These are phyloP conservation scores for Drosophila nigricruria DNA, from an alignment of 2,888 invertebrate genomes.

Conservation along the genomic window DNA sequence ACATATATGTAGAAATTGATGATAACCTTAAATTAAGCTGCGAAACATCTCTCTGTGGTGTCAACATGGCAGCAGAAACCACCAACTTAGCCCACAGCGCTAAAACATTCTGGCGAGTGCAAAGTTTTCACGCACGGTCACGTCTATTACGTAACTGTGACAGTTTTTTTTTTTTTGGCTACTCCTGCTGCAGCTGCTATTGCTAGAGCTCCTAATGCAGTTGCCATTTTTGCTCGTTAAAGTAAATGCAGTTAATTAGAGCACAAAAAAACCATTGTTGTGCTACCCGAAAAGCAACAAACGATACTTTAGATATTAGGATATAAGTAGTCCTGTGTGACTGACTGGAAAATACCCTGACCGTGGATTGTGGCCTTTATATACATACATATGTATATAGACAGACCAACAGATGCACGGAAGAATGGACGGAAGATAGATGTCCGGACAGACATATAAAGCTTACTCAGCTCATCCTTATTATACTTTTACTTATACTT, in stretches of 20 bases:
- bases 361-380: too few relatives aligned
- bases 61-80: conserved; percentile 28
- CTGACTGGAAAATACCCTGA: neutral
- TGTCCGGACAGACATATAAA: too few relatives aligned
- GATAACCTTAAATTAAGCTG: conserved; percentile 30
- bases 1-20: conserved; percentile 2
- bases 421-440: too few relatives aligned
- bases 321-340: neutral
- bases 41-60: conserved; percentile 12
- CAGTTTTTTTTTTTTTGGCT: conserved; percentile 9
- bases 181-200: conserved; percentile 24
- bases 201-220: conserved; percentile 26
- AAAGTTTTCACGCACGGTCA: conserved; percentile 72
- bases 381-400: too few relatives aligned
- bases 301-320: conserved; percentile 10
- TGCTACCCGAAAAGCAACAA: conserved; percentile 1
- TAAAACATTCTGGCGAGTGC: conserved; percentile 17
- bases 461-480: too few relatives aligned
- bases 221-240: conserved; percentile 78
- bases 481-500: too few relatives aligned
- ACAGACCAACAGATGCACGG: too few relatives aligned
- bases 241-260: conserved; percentile 80
- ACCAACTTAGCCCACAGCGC: neutral
- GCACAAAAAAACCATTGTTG: conserved; percentile 60
- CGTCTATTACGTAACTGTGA: conserved; percentile 51